Evolutionary conservation across 2,797 vertebrate species (phyloP), one percentile per base, ranked within the genome.

Genomic region (Xiphophorus birchmanni): DNA sequence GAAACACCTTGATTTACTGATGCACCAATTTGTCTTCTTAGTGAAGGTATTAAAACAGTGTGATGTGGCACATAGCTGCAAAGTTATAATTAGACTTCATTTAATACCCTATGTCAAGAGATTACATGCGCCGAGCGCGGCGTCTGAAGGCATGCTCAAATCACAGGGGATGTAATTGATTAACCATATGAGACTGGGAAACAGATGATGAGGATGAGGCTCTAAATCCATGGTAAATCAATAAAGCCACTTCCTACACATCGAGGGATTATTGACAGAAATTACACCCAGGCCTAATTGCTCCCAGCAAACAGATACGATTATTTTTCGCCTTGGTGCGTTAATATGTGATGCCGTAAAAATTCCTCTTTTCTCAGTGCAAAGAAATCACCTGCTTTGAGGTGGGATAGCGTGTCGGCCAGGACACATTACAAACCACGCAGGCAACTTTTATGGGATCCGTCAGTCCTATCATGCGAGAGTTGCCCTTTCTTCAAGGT

Each of bases 401-500:
- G 86, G 60, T 83, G 74, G 85, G 75, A 79, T 82, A 69, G 45
- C 81, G 80, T 90, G 82, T 85, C 80, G 80, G 73, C 76, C 69
- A 13, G 74, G 84, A 73, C 75, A 78, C 85, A 90, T 91, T 84
- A 87, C 67, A 81, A 79, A 80, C 80, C 37, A 63, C 86, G 73
- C 85, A 13, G 75, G 80, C 77, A 88, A 90, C 87, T 86, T 92
- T 91, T 82, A 90, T 86, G 76, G 82, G 83, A 90, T 91, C 83
- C 86, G 83, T 76, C 76, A 67, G 83, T 85, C 87, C 84, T 79
- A 80, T 80, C 84, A 87, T 80, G 84, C 74, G 76, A 81, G 82
- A 86, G 76, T 83, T 93, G 93, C 88, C 93, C 93, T 94, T 92
- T 89, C 79, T 88, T 93, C 92, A 95, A 95, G 95, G 95, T 95